Evolutionary conservation across 1,140 invertebrate species (phyloP), one percentile per base, ranked within the genome.

Genomic region (Coptotermes formosanus): DNA sequence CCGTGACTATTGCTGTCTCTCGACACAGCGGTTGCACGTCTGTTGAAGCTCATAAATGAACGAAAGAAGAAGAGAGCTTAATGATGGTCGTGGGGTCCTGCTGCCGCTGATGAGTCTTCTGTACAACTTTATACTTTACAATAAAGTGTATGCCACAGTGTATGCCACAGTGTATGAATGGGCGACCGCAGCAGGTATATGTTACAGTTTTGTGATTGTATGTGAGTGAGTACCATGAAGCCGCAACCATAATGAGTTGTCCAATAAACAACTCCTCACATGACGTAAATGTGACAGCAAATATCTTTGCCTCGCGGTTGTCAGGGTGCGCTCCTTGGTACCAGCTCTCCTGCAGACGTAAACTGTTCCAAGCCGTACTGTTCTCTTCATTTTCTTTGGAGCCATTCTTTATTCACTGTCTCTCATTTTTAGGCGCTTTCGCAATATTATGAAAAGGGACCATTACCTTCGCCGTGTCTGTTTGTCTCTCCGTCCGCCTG

Each of bases 261-360:
- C 8, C 64, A 75, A 75, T 75, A 75, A 75, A 75, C 64, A 75
- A 75, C 64, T 75, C 25, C 64, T n/a, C 64, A 75, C 64, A 75
- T 75, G 64, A 30, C 64, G 8, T 12, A 75, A 75, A 75, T 75
- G 25, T 75, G 9, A 30, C 14, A 55, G 52, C 19, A 55, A 16
- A 55, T 9, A 55, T 0, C 14, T 55, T 55, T 16, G 52, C 52
- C 52, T 55, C 52, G 19, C 19, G 52, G 14, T 9, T n/a, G 8
- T 75, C 64, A 75, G 11, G 30, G 6, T 75, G 25, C 21, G 14
- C 19, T 4, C 52, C 64, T n/a, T 75, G 25, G 7, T 12, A 6
- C n/a, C 64, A 69, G 64, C 2, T 30, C 64, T n/a, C 64, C 52
- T 55, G 52, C 52, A 55, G 1, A 55, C 52, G 19, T 21, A 55